Evolutionary conservation across 2,797 vertebrate genomes (phyloP).

Genomic region (Pteronotus mesoamericanus): DNA sequence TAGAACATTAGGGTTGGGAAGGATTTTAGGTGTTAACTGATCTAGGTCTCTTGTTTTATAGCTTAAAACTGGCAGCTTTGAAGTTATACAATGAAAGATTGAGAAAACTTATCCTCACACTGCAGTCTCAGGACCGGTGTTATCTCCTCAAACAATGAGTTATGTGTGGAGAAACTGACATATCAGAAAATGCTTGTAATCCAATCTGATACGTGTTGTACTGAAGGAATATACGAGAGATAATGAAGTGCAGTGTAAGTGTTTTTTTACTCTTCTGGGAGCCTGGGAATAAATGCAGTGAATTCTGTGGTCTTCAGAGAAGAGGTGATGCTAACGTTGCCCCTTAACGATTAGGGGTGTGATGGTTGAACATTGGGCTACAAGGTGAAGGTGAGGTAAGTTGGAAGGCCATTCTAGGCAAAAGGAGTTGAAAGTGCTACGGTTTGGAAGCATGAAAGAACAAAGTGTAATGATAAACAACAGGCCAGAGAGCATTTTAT

Average conservation of each 20-base stretch:
- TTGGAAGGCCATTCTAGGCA: background rate
- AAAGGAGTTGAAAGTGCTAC: background rate
- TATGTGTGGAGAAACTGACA: background rate
- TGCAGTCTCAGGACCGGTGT: background rate
- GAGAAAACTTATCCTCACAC: background rate
- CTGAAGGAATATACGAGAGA: background rate
- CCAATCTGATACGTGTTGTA: accelerated
- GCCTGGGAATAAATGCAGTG: background rate
- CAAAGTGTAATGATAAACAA: background rate
- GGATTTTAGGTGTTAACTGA: background rate
- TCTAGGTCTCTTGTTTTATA: background rate
- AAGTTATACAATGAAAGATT: background rate
- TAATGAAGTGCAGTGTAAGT: background rate
- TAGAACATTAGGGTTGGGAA: background rate
- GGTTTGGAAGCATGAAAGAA: background rate
- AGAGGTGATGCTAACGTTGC: background rate
- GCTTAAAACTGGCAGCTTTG: background rate
- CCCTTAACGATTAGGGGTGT: background rate
- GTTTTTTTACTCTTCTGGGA: background rate
- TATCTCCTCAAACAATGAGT: background rate
- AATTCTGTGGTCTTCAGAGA: background rate
- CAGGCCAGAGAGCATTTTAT: background rate
- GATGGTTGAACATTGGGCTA: background rate
- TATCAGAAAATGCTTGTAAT: background rate
- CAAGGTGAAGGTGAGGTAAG: background rate